These are phyloP conservation scores for Sebastes iracundus DNA, from an alignment of 2,797 vertebrate species.

Conservation along the genomic window DNA sequence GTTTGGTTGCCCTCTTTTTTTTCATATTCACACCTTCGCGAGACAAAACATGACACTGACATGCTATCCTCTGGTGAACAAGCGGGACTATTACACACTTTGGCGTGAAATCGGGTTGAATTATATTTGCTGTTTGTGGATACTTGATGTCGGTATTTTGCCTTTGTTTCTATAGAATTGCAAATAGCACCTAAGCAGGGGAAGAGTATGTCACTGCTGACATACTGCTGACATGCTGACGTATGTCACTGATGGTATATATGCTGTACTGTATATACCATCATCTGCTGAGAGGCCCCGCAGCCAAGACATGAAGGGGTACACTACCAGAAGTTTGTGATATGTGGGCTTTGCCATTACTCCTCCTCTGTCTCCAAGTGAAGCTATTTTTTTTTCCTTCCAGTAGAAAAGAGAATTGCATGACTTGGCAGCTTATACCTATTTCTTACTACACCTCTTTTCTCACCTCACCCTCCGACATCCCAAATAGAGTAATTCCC, in stretches of 20 bases:
- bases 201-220: conserved; percentile 3
- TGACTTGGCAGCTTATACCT: conserved; percentile 29
- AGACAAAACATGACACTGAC: too few species aligned
- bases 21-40: too few species aligned
- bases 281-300: conserved; percentile 31
- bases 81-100: too few species aligned
- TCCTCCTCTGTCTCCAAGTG: conserved; percentile 37
- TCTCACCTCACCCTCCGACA: conserved; percentile 22
- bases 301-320: conserved; percentile 13
- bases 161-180: conserved; percentile 17
- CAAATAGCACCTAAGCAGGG: conserved; percentile 11
- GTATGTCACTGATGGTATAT: not conserved
- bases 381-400: conserved; percentile 9
- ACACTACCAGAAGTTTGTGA: conserved; percentile 31
- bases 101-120: too few species aligned
- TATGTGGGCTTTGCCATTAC: conserved; percentile 29
- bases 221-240: too few species aligned
- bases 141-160: conserved; percentile 7
- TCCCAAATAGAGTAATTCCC: conserved; percentile 29
- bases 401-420: conserved; percentile 19
- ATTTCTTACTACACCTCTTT: conserved; percentile 30
- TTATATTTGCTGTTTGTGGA: not conserved
- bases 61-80: too few species aligned
- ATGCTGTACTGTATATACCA: not conserved
- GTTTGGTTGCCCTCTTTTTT: too few species aligned